phyloP scores from a whole-genome alignment of 2,888 invertebrate species.

The Lypha dubia region DNA sequence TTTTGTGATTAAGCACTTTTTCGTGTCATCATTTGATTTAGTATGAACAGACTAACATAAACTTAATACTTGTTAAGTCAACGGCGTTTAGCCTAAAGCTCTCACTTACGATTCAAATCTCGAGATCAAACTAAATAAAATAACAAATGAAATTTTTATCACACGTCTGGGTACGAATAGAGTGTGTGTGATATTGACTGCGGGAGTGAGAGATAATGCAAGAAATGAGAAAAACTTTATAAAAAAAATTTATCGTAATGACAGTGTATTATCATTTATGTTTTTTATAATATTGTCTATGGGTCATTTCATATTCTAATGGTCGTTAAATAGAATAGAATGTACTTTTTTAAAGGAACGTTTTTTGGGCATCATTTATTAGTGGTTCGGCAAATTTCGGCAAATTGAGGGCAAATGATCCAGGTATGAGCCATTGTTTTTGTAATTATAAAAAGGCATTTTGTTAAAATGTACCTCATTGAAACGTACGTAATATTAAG shows the following conservation, averaged over 20 bases:
- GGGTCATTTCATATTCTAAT: slow-evolving; percentile 17
- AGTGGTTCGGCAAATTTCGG: too few species aligned
- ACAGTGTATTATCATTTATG: slow-evolving; percentile 19
- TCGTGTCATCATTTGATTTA: background rate
- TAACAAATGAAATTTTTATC: background rate
- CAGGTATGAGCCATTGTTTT: too few species aligned
- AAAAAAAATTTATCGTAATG: slow-evolving; percentile 36
- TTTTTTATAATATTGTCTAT: background rate
- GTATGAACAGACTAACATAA: background rate
- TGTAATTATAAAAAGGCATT: too few species aligned
- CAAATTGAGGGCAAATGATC: too few species aligned
- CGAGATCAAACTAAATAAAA: slow-evolving; percentile 46
- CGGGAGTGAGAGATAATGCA: background rate
- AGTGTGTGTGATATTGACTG: background rate
- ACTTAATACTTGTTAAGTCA: background rate
- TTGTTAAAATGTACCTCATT: too few species aligned
- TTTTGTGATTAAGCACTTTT: background rate
- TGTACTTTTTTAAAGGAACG: too few species aligned
- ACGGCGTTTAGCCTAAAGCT: background rate
- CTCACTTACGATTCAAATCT: slow-evolving; percentile 28
- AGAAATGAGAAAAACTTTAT: background rate
- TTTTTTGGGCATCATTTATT: too few species aligned
- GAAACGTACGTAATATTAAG: too few species aligned
- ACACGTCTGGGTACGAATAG: background rate
- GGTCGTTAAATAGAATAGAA: too few species aligned